These are phyloP conservation scores for Dicycla oo DNA, from an alignment of 2,888 invertebrate species.

Conservation along the genomic window DNA sequence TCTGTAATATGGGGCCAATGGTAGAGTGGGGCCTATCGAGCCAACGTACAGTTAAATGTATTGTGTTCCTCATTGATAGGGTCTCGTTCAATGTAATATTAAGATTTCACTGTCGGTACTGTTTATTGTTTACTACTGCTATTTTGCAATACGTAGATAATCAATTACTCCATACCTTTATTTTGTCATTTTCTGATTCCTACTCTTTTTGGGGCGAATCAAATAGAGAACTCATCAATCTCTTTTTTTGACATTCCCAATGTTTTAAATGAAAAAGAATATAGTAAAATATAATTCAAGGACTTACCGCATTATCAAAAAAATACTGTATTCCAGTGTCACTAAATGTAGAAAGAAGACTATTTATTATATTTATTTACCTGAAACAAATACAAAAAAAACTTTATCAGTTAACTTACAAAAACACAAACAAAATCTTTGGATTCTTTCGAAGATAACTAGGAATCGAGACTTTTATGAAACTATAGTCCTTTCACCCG, in stretches of 20 bases:
- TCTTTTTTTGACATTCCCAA: too few relatives aligned
- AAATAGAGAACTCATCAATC: too few relatives aligned
- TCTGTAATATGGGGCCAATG: conserved; percentile 19
- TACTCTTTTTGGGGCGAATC: too few relatives aligned
- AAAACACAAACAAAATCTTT: background rate
- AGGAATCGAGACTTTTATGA: background rate
- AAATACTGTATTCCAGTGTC: background rate
- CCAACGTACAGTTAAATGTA: conserved; percentile 14
- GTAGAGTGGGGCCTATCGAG: too few relatives aligned
- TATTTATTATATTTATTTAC: conserved; percentile 23
- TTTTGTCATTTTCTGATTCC: too few relatives aligned
- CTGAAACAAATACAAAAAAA: conserved; percentile 49
- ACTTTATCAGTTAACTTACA: background rate
- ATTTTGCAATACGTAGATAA: background rate
- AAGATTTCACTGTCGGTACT: background rate
- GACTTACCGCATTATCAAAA: background rate
- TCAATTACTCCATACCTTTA: background rate
- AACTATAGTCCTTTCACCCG: too few relatives aligned
- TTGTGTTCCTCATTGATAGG: background rate
- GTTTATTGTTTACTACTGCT: background rate
- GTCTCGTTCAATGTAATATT: background rate
- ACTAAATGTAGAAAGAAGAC: background rate
- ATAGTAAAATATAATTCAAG: background rate
- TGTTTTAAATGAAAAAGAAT: too few relatives aligned
- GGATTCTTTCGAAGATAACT: background rate